A percentile compares a stretch with the other conserved stretches of the same genome.
These are phyloP conservation scores for Tinamus guttatus DNA, from an alignment of 2,113 vertebrate species.

Conservation along the genomic window DNA sequence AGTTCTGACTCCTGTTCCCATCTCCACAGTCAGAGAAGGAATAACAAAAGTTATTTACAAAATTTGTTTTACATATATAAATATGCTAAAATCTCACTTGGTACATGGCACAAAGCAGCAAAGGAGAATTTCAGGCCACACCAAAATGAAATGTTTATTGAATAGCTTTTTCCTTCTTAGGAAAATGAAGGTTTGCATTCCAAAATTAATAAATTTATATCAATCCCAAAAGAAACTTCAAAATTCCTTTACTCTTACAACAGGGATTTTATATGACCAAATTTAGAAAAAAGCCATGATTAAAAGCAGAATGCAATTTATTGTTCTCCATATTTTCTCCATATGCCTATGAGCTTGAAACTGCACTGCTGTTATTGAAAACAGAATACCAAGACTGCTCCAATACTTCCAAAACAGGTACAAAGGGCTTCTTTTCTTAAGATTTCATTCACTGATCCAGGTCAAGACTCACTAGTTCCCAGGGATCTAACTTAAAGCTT, in stretches of 20 bases:
- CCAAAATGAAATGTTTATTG: conserved; percentile 10
- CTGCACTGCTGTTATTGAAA: neutral
- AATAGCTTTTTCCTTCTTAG: conserved; percentile 32
- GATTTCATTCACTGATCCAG: neutral
- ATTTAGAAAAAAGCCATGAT: conserved; percentile 34
- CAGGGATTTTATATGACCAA: conserved; percentile 27
- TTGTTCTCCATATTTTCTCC: neutral
- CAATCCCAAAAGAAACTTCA: conserved; percentile 62
- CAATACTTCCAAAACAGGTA: neutral
- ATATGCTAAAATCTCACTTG: neutral
- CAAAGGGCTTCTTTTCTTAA: neutral
- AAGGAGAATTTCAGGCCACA: neutral
- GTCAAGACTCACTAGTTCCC: neutral
- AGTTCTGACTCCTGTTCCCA: rapidly evolving
- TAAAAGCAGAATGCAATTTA: conserved; percentile 45
- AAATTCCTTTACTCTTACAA: conserved; percentile 62
- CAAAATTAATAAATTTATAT: conserved; percentile 58
- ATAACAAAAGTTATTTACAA: neutral
- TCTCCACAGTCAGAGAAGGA: neutral
- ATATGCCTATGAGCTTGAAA: neutral
- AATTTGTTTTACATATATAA: neutral
- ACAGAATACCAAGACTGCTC: neutral
- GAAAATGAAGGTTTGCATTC: conserved; percentile 34
- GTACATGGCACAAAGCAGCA: neutral
- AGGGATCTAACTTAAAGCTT: neutral